phyloP scores from a whole-genome alignment of 1,140 invertebrate species.

The Bombus waltoni region DNA sequence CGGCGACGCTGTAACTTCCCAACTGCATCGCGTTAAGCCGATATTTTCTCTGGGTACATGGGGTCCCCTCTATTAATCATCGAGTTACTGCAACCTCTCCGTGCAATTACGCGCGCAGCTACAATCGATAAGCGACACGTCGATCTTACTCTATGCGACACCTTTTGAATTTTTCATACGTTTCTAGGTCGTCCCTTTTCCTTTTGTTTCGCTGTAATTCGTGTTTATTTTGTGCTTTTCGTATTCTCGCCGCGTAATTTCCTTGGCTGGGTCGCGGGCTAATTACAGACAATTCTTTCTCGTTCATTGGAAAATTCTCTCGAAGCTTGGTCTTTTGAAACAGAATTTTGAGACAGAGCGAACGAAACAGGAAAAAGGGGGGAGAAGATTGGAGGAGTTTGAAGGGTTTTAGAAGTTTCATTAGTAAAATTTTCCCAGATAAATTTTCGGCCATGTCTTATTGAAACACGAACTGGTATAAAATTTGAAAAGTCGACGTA shows the following conservation, averaged over 20 bases:
- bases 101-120: background rate
- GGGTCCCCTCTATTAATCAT: background rate
- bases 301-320: background rate
- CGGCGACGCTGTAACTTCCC: background rate
- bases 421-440: too few species aligned
- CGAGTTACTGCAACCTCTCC: background rate
- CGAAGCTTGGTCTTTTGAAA: background rate
- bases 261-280: background rate
- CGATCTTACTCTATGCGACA: background rate
- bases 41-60: background rate
- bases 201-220: background rate
- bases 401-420: too few species aligned
- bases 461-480: background rate
- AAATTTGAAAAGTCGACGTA: background rate
- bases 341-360: too few species aligned
- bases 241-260: background rate
- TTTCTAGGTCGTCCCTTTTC: background rate
- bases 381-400: too few species aligned
- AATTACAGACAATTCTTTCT: background rate
- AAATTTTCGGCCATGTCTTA: background rate
- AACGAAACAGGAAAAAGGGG: too few species aligned
- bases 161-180: conserved; percentile 8
- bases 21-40: background rate
- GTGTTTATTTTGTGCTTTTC: background rate
- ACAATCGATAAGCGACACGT: conserved; percentile 8